Evolutionary conservation across 1,140 invertebrate genomes (phyloP), one percentile per base, ranked within the genome.

Genomic region (Lineus longissimus): DNA sequence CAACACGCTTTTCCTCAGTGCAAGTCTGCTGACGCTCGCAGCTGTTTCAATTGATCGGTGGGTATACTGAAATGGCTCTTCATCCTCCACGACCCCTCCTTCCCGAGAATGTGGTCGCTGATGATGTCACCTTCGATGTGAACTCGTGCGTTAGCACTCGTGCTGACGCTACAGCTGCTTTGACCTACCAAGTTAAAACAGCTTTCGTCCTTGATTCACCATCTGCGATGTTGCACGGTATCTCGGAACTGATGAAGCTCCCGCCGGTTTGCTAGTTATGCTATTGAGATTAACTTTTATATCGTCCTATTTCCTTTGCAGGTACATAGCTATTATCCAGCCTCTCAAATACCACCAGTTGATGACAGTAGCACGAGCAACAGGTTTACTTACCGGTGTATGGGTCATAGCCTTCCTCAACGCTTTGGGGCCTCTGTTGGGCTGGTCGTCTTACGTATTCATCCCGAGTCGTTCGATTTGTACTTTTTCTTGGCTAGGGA

Each of bases 1-100:
- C n/a, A 51, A 51, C 25, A 51, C 47, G 6, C n/a, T 51, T 6
- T 51, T 51, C 25, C 47, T 51, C 25, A 51, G 47, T 27, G 47
- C 47, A 4, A 27, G 47, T 23, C 25, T 51, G 4, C 25, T 51
- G 6, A 51, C 47, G 6, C 47, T 51, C n/a, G n/a, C 47, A 6
- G 47, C 47, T 51, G 47, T 51, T 23, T 51, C 47, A 9, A 51
- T 51, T 7, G 47, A 51, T 51, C 47, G 47, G 47, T 51, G n/a
- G 6, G 47, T 51, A 51, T 6, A n/a, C n/a, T 9, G 47, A 51
- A 51, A 51, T 51, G 25, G n/a, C 25, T n/a, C 4, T 51, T 23
- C n/a, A 7, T 9, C n/a, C n/a, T 9, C 11, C 11, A 43, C 11
- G 19, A 19, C 19, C 40, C 19, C 11, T 13, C 11, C 11, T 43